Conservation (phyloP, 23 tunicate genomes). For the Botrylloides violaceus region DNA sequence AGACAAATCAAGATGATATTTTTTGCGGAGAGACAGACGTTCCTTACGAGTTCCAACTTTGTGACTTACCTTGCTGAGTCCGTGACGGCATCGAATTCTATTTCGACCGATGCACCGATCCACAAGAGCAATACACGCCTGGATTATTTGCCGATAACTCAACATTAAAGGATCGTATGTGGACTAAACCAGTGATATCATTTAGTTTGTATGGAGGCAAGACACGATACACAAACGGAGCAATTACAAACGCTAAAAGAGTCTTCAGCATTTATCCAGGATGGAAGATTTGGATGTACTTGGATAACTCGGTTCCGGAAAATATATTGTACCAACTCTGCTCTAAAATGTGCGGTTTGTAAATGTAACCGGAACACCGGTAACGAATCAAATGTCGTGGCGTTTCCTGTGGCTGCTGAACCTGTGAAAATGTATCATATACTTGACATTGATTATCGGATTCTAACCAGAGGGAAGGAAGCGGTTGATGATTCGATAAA, state of each 20-base stretch:
- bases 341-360: background rate
- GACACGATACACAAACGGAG: background rate
- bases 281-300: conserved; percentile 17
- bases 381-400: conserved; percentile 7
- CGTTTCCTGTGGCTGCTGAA: conserved; percentile 6
- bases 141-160: no score
- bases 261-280: conserved; percentile 18
- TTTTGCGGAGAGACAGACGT: background rate
- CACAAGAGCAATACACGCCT: no score
- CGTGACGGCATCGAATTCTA: background rate
- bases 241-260: background rate
- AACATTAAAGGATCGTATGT: no score
- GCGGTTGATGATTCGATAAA: no score
- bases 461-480: no score
- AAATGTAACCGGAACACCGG: background rate
- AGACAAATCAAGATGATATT: background rate
- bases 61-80: background rate
- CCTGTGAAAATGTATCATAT: no score
- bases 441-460: no score
- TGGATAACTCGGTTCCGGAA: conserved; percentile 2
- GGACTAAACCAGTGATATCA: conserved; percentile 1
- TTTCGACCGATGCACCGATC: conserved; percentile 1
- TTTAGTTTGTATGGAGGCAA: conserved; percentile 1
- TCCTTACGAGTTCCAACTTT: background rate
- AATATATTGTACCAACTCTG: background rate